Evolutionary conservation across 1,140 invertebrate species (phyloP), one percentile per base, ranked within the genome.

Genomic region (Thaumatotibia leucotreta): DNA sequence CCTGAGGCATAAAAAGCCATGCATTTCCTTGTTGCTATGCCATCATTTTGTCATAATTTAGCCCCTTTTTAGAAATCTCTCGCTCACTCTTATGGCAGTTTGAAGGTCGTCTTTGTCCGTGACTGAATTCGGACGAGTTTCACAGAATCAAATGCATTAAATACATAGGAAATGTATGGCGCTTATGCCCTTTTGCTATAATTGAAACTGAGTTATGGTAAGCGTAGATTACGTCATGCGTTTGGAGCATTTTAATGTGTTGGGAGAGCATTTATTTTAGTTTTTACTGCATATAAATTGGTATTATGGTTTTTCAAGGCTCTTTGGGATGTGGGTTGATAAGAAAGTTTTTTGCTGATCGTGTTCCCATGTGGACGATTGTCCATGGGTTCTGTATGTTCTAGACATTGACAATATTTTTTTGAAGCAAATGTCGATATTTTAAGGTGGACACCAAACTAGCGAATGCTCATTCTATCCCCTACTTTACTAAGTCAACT

Each of bases 31-130:
- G 32, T 52, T 61, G 33, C 17, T 14, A 23, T 58, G 11, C 23
- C 61, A 66, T 62, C 29, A 64, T 67, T 64, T 64, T 63, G 67
- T 64, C 67, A 68, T 68, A 64, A 66, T 68, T 64, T 64, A 64
- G 63, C 62, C 67, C 67, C 67, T 64, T 63, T 67, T 68, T 50
- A 61, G 31, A 22, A 10, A 4, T 8, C 1, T 33, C 54, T 33
- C 27, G 23, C 9, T 64, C 52, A 14, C 39, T 17, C 39, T 29
- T 5, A 27, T 9, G 49, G 11, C 3, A 58, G 50, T 58, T 58
- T 58, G 52, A 58, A 58, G 52, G 52, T 58, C 52, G 52, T 49
- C 58, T 68, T 68, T 67, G 66, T 67, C 62, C 52, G 52, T 52
- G 10, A 31, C 11, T 58, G n/a, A 58, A 58, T 54, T 54, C 50